These are phyloP conservation scores for Rhipidura dahli DNA, from an alignment of 2,113 vertebrate species.

Conservation along the genomic window DNA sequence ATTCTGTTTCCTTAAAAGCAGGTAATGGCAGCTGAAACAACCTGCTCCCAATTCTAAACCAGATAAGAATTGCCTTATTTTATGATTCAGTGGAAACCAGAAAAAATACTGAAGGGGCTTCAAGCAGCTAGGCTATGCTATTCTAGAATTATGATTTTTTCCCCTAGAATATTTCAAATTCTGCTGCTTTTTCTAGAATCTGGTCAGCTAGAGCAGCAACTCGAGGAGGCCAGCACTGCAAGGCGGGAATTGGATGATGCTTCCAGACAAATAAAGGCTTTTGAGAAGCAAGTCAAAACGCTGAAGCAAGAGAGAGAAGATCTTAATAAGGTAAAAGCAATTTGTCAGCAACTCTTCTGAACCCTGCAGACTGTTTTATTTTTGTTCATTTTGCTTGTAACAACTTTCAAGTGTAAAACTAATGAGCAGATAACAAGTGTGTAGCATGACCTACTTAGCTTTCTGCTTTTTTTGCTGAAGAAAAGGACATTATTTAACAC, in stretches of 20 bases:
- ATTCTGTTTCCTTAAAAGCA: not conserved
- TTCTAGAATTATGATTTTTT: not conserved
- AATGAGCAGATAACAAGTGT: not conserved
- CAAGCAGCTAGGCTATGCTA: not conserved
- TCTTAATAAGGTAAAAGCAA: slow-evolving; percentile 87
- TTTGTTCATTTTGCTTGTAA: not conserved
- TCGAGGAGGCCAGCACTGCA: slow-evolving; percentile 84
- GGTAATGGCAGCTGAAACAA: not conserved
- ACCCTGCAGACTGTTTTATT: not conserved
- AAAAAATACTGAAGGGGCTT: not conserved
- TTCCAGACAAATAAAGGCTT: slow-evolving; percentile 85
- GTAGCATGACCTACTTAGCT: not conserved
- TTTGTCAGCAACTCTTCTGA: not conserved
- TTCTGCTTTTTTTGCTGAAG: not conserved
- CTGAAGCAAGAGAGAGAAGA: slow-evolving; percentile 88
- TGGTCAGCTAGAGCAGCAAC: slow-evolving; percentile 86
- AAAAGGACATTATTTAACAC: not conserved
- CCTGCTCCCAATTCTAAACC: not conserved
- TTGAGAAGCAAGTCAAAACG: slow-evolving; percentile 89
- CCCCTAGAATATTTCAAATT: not conserved
- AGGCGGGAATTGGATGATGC: slow-evolving; percentile 88
- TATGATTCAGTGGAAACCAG: not conserved
- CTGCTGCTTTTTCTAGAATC: slow-evolving; percentile 77
- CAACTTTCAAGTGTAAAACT: not conserved
- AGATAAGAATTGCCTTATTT: not conserved